Percentiles rank a stretch among this genome's conserved stretches.
Evolutionary conservation across 2,888 invertebrate genomes (phyloP).

Genomic region (Apamea epomidion): DNA sequence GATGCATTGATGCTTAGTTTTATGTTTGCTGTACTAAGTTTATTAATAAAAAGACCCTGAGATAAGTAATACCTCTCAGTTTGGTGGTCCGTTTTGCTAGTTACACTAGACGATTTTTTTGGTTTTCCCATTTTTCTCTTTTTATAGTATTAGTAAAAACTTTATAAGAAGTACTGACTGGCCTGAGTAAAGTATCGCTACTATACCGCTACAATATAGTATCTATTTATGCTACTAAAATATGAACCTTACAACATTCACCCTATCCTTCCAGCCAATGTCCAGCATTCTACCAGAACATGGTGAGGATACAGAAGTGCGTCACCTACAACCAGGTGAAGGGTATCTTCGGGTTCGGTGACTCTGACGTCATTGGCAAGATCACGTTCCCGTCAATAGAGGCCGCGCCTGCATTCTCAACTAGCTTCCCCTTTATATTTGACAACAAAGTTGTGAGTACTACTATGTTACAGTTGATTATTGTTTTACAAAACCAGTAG

Average conservation of each 20-base stretch:
- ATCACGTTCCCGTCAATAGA: constrained; percentile 99
- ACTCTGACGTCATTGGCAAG: constrained; percentile 99
- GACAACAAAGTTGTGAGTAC: constrained; percentile 92
- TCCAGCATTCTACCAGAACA: constrained; percentile 97
- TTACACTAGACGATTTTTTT: no score
- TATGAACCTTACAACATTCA: neutral
- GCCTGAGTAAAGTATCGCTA: neutral
- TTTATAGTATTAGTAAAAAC: no score
- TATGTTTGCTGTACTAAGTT: no score
- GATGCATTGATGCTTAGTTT: no score
- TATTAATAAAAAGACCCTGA: no score
- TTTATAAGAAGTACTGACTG: neutral
- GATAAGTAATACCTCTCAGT: no score
- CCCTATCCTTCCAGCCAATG: constrained; percentile 91
- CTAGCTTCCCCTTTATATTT: constrained; percentile 97
- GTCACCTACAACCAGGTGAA: constrained; percentile 99
- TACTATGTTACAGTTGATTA: neutral
- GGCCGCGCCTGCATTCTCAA: constrained; percentile 98
- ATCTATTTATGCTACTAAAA: neutral
- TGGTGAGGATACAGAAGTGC: constrained; percentile 97
- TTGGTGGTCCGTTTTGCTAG: no score
- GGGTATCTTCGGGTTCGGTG: constrained; percentile 99
- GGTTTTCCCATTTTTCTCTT: no score
- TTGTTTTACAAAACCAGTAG: neutral
- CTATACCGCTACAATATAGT: no score